Base-by-base conservation (phyloP, 2,113 vertebrate species). In the Pteropus alecto region DNA sequence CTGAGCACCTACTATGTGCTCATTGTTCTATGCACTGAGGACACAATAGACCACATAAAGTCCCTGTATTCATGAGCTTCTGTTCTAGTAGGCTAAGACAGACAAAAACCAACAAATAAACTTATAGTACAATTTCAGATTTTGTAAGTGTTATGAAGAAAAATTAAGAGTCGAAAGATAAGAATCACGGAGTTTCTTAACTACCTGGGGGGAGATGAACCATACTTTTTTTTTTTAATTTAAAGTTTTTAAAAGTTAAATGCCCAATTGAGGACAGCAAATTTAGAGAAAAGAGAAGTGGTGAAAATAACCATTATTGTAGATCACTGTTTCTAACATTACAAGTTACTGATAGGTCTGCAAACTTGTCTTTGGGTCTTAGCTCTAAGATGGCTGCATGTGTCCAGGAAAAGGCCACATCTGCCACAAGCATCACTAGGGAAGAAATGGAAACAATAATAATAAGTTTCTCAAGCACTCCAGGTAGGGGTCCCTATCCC, bases 371-470 rank as follows among this genome's bases (percentile, higher is more conserved):
- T 88, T 90, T 85, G 67, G 38, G 67, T 87, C 60, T 61, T 41
- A 76, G 60, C 93, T 68, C 35, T 83, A n/a, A 89, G 54, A 70
- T 65, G 60, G 63, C 65, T 87, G 51, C 22, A 3, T 33, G 58
- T 33, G 63, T 81, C 91, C 63, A 84, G 87, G 43, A 89, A 90
- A 95, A 88, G 56, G 21, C 91, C 43, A 0, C 10, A 1, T 91
- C 58, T 60, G 35, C 67, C 60, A 26, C 71, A 60, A 18, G 46
- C 26, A 88, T 87, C 87, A 83, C 65, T 58, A 60, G 85, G 90
- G 35, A 93, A 93, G 65, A 90, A 74, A 86, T 65, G 54, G 67
- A 96, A 92, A 94, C 87, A 88, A 16, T 92, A 73, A 46, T 83
- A 73, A 90, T 73, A 84, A 84, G 71, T 97, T 83, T 93, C 89